phyloP scores from a whole-genome alignment of 2,113 vertebrate genomes.

The Mastomys coucha region DNA sequence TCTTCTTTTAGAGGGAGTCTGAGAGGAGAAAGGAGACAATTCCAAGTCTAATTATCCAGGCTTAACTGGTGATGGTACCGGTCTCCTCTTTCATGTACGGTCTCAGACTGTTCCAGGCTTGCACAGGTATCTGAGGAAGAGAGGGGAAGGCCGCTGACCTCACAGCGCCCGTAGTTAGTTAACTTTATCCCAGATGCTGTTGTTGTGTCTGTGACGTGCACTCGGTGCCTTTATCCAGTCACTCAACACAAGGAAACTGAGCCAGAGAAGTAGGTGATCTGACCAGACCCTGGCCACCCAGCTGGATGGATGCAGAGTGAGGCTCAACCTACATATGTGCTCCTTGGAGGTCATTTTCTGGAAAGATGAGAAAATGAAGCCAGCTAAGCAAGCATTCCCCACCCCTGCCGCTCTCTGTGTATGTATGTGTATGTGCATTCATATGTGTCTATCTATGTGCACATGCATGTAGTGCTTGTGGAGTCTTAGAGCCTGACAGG shows the following conservation, averaged over 20 bases:
- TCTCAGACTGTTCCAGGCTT: background rate
- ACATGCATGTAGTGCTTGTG: background rate
- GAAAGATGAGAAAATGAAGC: too few relatives aligned
- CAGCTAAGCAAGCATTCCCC: too few relatives aligned
- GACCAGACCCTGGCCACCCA: background rate
- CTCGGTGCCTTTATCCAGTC: background rate
- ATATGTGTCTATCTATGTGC: background rate
- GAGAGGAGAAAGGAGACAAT: background rate
- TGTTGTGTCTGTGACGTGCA: background rate
- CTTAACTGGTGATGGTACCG: background rate
- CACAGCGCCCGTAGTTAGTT: background rate
- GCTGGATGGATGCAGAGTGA: background rate
- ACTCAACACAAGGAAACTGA: background rate
- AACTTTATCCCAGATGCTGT: background rate
- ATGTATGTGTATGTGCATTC: background rate
- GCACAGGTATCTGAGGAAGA: background rate
- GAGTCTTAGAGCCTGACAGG: background rate
- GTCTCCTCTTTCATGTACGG: background rate
- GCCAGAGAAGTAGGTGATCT: background rate
- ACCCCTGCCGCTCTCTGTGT: too few relatives aligned
- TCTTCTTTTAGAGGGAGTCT: slow-evolving; percentile 20
- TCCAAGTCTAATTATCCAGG: slow-evolving; percentile 41
- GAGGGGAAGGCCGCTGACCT: background rate
- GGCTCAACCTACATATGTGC: background rate
- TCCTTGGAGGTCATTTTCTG: background rate